A percentile compares a stretch with the other conserved stretches of the same genome.
Conservation (phyloP, 2,888 invertebrate species). For the Neuroscelio doddi region DNA sequence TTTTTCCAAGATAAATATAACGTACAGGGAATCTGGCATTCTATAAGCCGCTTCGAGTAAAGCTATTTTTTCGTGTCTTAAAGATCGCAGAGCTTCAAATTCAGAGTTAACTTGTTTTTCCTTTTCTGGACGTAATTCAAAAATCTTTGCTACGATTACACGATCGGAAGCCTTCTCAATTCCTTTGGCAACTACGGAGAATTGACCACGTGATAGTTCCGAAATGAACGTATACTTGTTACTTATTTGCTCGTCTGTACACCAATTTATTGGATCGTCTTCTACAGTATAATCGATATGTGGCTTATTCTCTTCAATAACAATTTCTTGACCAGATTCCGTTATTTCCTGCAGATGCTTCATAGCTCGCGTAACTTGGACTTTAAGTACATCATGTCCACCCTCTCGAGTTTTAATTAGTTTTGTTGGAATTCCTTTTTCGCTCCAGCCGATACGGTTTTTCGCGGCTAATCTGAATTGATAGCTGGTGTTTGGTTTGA, state of each 20-base stretch:
- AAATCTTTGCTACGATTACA: slow-evolving; percentile 88
- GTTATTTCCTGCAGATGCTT: slow-evolving; percentile 88
- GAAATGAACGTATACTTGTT: slow-evolving; percentile 90
- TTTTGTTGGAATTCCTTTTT: slow-evolving; percentile 87
- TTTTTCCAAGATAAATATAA: slow-evolving; percentile 85
- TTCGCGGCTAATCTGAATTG: slow-evolving; percentile 91
- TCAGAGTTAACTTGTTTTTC: slow-evolving; percentile 76
- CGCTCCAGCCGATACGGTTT: slow-evolving; percentile 96
- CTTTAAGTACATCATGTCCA: slow-evolving; percentile 78
- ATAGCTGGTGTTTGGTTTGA: slow-evolving; percentile 87
- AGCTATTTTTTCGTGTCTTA: slow-evolving; percentile 92
- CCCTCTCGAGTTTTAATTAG: slow-evolving; percentile 77
- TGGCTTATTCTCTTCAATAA: slow-evolving; percentile 77
- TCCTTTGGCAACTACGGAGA: slow-evolving; percentile 88
- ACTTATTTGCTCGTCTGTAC: slow-evolving; percentile 78
- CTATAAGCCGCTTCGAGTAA: slow-evolving; percentile 82
- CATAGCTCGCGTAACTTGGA: slow-evolving; percentile 88
- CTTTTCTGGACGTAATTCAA: slow-evolving; percentile 79
- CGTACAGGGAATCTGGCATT: slow-evolving; percentile 78
- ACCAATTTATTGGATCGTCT: slow-evolving; percentile 83
- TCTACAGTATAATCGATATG: slow-evolving; percentile 84
- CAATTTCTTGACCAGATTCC: slow-evolving; percentile 83
- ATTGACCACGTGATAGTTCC: slow-evolving; percentile 88
- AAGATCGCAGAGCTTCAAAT: slow-evolving; percentile 85
- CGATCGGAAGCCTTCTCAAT: slow-evolving; percentile 83